Percentiles rank a stretch among this genome's conserved stretches.
Evolutionary conservation across 2,113 vertebrate species (phyloP).

Genomic region (Corydoras maculifer): DNA sequence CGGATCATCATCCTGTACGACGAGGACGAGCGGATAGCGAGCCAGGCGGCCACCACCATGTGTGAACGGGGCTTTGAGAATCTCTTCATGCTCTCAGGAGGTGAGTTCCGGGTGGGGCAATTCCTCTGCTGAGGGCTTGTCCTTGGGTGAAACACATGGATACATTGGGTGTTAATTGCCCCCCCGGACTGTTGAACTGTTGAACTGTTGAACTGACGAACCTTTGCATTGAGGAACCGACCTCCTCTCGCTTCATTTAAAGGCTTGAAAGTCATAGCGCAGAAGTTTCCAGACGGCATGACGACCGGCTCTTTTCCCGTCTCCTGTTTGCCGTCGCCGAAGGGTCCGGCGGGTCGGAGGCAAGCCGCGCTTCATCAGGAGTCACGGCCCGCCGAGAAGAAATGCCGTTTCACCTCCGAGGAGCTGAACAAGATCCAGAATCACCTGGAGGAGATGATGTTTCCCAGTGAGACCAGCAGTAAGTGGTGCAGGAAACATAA

Average conservation of each 20-base stretch:
- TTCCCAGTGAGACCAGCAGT: conserved; percentile 70
- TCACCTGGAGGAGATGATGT: conserved; percentile 71
- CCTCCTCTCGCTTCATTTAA: background rate
- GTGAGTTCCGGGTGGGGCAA: conserved; percentile 51
- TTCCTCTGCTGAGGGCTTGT: background rate
- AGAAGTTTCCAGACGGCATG: conserved; percentile 85
- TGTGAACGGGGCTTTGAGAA: conserved; percentile 92
- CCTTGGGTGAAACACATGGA: background rate
- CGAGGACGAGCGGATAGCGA: conserved; percentile 85
- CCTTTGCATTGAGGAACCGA: too few species aligned
- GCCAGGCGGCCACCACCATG: conserved; percentile 85
- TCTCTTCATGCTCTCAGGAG: conserved; percentile 91
- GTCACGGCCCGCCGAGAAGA: conserved; percentile 58
- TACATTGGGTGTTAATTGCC: too few species aligned
- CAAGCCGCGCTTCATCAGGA: conserved; percentile 39
- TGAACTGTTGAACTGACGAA: too few species aligned
- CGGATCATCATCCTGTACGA: conserved; percentile 95
- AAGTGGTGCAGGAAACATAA: too few species aligned
- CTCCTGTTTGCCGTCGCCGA: conserved; percentile 58
- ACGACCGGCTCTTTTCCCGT: conserved; percentile 73
- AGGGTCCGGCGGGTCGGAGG: conserved; percentile 51
- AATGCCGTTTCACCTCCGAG: conserved; percentile 78
- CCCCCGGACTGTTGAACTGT: too few species aligned
- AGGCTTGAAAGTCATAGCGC: conserved; percentile 87
- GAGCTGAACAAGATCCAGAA: conserved; percentile 77